Evolutionary conservation across 1,140 invertebrate species (phyloP), one percentile per base, ranked within the genome.

Genomic region (Zaprionus ornatus): DNA sequence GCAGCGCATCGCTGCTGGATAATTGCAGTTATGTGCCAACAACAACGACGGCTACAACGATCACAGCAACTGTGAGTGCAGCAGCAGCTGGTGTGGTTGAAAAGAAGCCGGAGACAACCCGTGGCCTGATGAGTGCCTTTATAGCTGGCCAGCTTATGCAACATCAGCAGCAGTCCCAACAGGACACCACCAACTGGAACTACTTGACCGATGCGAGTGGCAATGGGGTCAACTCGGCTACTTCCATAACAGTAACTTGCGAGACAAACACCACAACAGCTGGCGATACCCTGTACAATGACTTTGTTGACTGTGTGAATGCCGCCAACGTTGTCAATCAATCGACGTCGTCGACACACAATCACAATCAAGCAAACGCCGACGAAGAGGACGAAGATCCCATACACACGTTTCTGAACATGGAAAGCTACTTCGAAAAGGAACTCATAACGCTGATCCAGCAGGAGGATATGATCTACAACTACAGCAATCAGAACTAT

Each of bases 381-480:
- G 91, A 92, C 25, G 91, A 92, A 40, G 91, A 92, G 62, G 91
- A 92, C 54, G 91, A 92, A 25, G 91, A 92, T 79, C 85, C 88
- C 7, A 82, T 92, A 62, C 88, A 92, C 66, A 92, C 88, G 17
- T 92, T 91, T 64, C 69, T 92, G 0, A 90, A 92, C 27, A 92
- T 92, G 56, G 91, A 92, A 60, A 90, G 86, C 62, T 92, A 91
- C 57, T 92, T 92, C 21, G 91, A 92, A 40, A 92, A 92, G 50
- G 91, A 92, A 48, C 74, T 92, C 1, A 92, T 92, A 13, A 67
- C 70, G 10, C 54, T 92, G n/a, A 80, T 92, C 52, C 82, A 91
- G 55, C 77, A 91, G 29, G 91, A 91, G 50, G 88, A 92, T 35
- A 77, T 92, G 63, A 74, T 92, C 15, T 92, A 92, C 74, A 92